Evolutionary conservation across 2,888 invertebrate genomes (phyloP).

Genomic region (Luffia ferchaultella): DNA sequence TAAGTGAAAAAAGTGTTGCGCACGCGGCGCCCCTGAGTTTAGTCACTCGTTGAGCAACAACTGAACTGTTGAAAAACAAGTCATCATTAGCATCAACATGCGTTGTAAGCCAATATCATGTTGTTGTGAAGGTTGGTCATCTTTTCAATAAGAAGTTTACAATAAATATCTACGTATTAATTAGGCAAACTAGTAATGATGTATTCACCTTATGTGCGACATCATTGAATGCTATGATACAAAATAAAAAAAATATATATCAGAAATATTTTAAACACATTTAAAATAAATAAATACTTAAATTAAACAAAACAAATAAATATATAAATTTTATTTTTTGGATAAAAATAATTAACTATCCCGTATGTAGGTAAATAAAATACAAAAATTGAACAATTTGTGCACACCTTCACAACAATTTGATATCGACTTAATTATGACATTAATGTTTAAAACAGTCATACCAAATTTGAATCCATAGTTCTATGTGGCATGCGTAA

Average conservation of each 20-base stretch:
- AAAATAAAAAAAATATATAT: too few species aligned
- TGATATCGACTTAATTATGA: constrained; percentile 52
- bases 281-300: not conserved
- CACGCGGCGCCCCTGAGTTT: constrained; percentile 60
- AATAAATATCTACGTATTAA: too few species aligned
- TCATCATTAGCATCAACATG: constrained; percentile 62
- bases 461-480: constrained; percentile 41
- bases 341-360: too few species aligned
- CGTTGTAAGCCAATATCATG: constrained; percentile 54
- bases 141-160: too few species aligned
- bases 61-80: constrained; percentile 66
- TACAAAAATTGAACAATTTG: too few species aligned
- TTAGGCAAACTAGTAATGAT: too few species aligned
- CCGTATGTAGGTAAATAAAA: too few species aligned
- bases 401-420: constrained; percentile 49
- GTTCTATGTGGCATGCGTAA: constrained; percentile 59
- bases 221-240: not conserved
- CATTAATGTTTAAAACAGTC: constrained; percentile 34
- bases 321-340: too few species aligned
- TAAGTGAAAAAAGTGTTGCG: constrained; percentile 65
- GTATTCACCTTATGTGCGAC: too few species aligned
- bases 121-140: constrained; percentile 39
- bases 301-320: too few species aligned
- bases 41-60: constrained; percentile 65
- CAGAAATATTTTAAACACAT: not conserved